Conservation (phyloP, 2,797 vertebrate genomes). For the Sebastes nivosus region DNA sequence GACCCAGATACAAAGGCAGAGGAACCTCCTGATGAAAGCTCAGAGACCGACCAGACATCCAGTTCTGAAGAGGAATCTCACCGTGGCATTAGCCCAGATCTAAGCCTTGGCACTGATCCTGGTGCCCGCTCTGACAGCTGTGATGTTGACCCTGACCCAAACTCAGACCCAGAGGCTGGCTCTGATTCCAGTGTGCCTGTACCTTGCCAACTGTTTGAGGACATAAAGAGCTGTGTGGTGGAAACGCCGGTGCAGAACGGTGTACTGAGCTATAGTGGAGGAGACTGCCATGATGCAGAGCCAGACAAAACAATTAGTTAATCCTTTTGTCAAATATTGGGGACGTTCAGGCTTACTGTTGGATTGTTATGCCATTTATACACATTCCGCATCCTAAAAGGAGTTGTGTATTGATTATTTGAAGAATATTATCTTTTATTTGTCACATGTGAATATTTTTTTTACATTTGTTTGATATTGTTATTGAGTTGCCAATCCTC, state of each 20-base stretch:
- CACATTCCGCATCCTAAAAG: not conserved
- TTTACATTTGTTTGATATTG: not conserved
- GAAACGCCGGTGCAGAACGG: not conserved
- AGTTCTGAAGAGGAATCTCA: slow-evolving; percentile 15
- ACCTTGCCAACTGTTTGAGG: slow-evolving; percentile 1
- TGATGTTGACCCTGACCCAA: slow-evolving; percentile 4
- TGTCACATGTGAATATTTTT: not conserved
- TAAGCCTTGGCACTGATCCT: not conserved
- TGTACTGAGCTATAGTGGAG: not conserved
- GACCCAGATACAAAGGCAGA: not conserved
- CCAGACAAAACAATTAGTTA: slow-evolving; percentile 6
- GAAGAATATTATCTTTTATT: not conserved
- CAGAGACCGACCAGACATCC: not conserved
- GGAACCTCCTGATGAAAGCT: slow-evolving; percentile 7
- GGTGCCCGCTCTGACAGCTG: not conserved
- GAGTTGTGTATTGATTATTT: not conserved
- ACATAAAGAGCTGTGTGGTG: not conserved
- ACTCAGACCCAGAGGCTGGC: slow-evolving; percentile 2
- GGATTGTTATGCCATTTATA: not conserved
- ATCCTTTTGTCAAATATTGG: slow-evolving; percentile 1
- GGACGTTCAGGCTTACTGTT: not conserved
- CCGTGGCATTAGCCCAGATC: not conserved
- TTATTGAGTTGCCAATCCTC: not conserved
- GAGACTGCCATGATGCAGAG: slow-evolving; percentile 2
- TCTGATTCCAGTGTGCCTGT: slow-evolving; percentile 1